Evolutionary conservation across 2,113 vertebrate species (phyloP).

Genomic region (Chionodraco myersi): DNA sequence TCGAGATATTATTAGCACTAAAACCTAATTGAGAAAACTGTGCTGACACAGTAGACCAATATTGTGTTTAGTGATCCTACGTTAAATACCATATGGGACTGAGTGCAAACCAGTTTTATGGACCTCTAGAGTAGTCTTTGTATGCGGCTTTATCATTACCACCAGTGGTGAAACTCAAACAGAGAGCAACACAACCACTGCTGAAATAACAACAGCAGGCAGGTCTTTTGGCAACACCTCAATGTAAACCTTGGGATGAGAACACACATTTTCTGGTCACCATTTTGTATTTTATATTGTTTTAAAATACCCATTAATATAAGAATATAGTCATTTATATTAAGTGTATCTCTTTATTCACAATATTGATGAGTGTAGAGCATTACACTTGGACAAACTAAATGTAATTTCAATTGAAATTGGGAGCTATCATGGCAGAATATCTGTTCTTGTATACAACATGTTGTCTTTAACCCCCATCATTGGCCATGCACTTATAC

Average conservation of each 20-base stretch:
- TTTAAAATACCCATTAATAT: not conserved
- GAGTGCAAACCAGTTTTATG: not conserved
- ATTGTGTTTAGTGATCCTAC: not conserved
- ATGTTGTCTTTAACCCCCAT: too few species aligned
- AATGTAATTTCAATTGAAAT: not conserved
- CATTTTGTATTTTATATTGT: not conserved
- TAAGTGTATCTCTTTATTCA: not conserved
- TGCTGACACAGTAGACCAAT: slow-evolving; percentile 27
- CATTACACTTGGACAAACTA: too few species aligned
- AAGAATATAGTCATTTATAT: not conserved
- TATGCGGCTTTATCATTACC: slow-evolving; percentile 32
- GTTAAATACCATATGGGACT: slow-evolving; percentile 24
- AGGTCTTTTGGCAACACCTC: not conserved
- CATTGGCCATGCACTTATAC: too few species aligned
- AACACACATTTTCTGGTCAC: not conserved
- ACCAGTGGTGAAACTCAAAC: slow-evolving; percentile 38
- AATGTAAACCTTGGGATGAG: not conserved
- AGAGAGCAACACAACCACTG: slow-evolving; percentile 23
- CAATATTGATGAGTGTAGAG: not conserved
- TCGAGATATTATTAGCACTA: slow-evolving; percentile 7
- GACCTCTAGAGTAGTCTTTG: not conserved
- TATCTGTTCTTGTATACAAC: too few species aligned
- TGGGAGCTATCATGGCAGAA: not conserved
- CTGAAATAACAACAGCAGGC: slow-evolving; percentile 48
- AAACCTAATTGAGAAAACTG: slow-evolving; percentile 4